Evolutionary conservation across 2,888 invertebrate species (phyloP).

Genomic region (Tenthredo amoena): DNA sequence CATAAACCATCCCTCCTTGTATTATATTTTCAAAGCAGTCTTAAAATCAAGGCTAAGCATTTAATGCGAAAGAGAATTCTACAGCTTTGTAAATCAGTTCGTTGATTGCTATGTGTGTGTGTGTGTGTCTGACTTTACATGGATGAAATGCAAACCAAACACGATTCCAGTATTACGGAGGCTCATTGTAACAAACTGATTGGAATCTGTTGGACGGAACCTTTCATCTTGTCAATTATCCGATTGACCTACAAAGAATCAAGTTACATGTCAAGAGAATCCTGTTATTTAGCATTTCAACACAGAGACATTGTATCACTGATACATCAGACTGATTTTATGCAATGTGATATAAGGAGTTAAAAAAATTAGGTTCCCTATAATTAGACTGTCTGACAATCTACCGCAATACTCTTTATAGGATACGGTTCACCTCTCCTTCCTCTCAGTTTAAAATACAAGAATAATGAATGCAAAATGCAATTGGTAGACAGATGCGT

Average conservation of each 20-base stretch:
- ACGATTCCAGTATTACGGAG: background rate
- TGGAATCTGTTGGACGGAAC: conserved; percentile 52
- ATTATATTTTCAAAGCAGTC: conserved; percentile 11
- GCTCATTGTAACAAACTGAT: conserved; percentile 42
- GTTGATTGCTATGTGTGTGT: conserved; percentile 35
- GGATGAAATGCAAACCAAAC: conserved; percentile 12
- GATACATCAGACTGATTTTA: conserved; percentile 28
- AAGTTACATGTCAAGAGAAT: conserved; percentile 1
- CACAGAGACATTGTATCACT: conserved; percentile 19
- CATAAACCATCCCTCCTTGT: background rate
- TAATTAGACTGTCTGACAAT: conserved; percentile 39
- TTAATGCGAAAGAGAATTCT: conserved; percentile 20
- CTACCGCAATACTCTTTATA: conserved; percentile 57
- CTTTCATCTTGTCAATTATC: conserved; percentile 8
- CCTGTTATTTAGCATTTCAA: conserved; percentile 1
- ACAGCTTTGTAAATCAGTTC: conserved; percentile 14
- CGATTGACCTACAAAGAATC: conserved; percentile 3
- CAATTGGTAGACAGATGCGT: conserved; percentile 14
- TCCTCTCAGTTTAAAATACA: conserved; percentile 69
- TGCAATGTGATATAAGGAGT: conserved; percentile 19
- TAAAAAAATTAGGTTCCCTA: background rate
- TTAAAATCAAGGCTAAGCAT: conserved; percentile 32
- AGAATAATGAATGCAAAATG: conserved; percentile 17
- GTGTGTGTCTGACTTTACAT: conserved; percentile 24
- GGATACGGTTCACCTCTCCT: conserved; percentile 73